Percentiles rank a stretch among this genome's conserved stretches.
Evolutionary conservation across 2,113 vertebrate species (phyloP).

Genomic region (Cebus imitator): DNA sequence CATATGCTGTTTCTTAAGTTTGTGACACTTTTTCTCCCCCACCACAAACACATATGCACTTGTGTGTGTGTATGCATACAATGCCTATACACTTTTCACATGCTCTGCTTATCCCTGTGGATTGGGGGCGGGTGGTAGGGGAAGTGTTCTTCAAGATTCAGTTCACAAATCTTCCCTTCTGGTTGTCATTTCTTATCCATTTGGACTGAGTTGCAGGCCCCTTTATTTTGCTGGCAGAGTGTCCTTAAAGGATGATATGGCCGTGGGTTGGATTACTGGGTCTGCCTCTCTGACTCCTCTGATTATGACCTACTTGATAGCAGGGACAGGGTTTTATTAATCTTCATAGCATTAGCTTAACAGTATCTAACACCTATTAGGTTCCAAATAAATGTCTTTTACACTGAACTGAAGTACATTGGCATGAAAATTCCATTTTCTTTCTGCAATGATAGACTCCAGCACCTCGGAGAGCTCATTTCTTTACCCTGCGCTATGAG

Average conservation of each 20-base stretch:
- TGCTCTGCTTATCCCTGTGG: background rate
- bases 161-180: background rate
- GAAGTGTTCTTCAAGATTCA: background rate
- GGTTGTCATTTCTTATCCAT: background rate
- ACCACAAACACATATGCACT: background rate
- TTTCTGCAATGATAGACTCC: background rate
- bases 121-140: background rate
- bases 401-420: constrained; percentile 3
- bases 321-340: background rate
- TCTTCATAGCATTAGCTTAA: background rate
- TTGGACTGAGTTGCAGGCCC: background rate
- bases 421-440: constrained; percentile 39
- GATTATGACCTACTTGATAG: background rate
- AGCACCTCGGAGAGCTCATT: constrained; percentile 49
- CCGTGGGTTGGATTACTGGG: background rate
- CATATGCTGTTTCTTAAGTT: background rate
- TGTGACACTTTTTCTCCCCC: background rate
- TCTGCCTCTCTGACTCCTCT: background rate
- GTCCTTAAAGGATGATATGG: background rate
- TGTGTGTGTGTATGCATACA: background rate
- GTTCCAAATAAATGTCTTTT: constrained; percentile 34
- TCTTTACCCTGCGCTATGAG: background rate
- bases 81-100: background rate
- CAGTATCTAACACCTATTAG: background rate
- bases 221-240: background rate